phyloP scores from a whole-genome alignment of 1,140 invertebrate species.

The Teleogryllus occipitalis region DNA sequence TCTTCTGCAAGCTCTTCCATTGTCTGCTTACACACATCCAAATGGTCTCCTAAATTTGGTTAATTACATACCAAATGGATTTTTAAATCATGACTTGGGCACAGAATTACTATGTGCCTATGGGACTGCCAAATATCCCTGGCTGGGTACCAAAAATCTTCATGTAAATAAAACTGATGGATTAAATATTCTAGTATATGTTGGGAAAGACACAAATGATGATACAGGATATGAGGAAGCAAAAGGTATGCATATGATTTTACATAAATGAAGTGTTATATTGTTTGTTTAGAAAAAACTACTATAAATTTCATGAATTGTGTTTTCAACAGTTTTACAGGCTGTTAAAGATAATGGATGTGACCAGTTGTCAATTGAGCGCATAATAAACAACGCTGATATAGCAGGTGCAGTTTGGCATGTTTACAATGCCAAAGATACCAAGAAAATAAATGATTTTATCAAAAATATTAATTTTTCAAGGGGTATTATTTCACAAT shows the following conservation, averaged over 20 bases:
- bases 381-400: constrained; percentile 41
- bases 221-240: neutral
- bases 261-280: neutral
- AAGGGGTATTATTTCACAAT: constrained; percentile 43
- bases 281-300: neutral
- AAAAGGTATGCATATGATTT: neutral
- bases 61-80: neutral
- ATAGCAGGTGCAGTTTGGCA: constrained; percentile 55
- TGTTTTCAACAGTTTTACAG: neutral
- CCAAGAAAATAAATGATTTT: constrained; percentile 51
- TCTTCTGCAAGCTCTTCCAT: neutral
- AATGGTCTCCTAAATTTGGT: neutral
- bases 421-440: constrained; percentile 52
- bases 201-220: neutral
- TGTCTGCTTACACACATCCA: neutral
- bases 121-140: neutral
- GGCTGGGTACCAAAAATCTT: neutral
- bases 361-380: neutral
- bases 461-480: constrained; percentile 49
- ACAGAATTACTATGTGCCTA: neutral
- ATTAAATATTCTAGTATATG: neutral
- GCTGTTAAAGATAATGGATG: neutral
- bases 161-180: neutral
- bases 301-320: neutral
- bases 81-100: neutral